Conservation (phyloP, 2,113 vertebrate species). For the Strix uralensis region DNA sequence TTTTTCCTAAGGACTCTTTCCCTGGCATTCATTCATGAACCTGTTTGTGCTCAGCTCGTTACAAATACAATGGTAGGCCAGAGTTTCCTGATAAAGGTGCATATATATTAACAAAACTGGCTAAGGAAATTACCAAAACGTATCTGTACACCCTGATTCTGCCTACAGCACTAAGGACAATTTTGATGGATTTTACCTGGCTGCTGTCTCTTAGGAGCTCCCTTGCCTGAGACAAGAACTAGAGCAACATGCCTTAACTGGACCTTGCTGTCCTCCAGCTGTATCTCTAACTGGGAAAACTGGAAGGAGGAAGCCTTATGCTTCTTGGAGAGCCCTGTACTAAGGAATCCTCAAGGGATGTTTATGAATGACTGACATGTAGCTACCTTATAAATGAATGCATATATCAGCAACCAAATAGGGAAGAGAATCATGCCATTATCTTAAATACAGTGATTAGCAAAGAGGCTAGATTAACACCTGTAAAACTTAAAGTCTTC, state of each 20-base stretch:
- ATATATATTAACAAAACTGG: not conserved
- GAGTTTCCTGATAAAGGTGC: not conserved
- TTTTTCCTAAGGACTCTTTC: not conserved
- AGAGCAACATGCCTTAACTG: not conserved
- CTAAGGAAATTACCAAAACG: not conserved
- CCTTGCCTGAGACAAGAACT: not conserved
- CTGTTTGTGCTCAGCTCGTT: not conserved
- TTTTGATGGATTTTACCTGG: not conserved
- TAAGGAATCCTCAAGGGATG: not conserved
- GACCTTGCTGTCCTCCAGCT: not conserved
- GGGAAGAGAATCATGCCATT: not conserved
- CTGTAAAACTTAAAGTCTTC: not conserved
- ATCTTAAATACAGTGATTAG: not conserved
- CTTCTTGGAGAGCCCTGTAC: not conserved
- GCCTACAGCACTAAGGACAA: not conserved
- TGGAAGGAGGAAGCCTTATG: not conserved
- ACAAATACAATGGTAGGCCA: not conserved
- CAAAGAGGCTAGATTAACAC: not conserved
- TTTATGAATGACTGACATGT: not conserved
- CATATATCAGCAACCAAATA: not conserved
- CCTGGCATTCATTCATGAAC: not conserved
- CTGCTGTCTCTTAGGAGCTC: not conserved
- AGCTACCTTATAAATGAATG: not conserved
- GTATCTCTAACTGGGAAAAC: not conserved
- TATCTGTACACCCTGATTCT: not conserved